Percentiles rank a stretch among this genome's conserved stretches.
phyloP scores from a whole-genome alignment of 2,797 vertebrate species.

The Basileuterus tristriatus region DNA sequence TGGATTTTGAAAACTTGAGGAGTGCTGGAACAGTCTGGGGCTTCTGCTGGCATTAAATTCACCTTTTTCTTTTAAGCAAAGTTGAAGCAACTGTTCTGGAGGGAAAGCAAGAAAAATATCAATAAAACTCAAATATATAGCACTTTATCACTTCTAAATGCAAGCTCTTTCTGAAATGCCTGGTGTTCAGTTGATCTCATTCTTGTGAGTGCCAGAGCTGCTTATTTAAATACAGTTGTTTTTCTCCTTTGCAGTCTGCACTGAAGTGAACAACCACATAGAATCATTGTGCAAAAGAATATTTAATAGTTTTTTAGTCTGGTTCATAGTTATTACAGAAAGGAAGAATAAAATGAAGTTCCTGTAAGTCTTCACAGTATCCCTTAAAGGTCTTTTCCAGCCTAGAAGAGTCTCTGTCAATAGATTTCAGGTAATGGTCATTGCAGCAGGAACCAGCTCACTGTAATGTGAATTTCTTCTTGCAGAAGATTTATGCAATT shows the following conservation, averaged over 20 bases:
- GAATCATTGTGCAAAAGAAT: background rate
- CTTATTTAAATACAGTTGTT: background rate
- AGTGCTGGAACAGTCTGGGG: background rate
- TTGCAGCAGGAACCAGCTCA: background rate
- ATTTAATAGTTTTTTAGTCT: background rate
- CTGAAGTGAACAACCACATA: background rate
- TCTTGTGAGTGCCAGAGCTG: background rate
- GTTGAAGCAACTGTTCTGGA: background rate
- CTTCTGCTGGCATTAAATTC: background rate
- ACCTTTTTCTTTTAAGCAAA: background rate
- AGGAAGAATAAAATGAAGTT: background rate
- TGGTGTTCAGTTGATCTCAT: background rate
- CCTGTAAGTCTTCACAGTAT: background rate
- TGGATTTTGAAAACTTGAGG: conserved; percentile 32
- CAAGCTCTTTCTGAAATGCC: background rate
- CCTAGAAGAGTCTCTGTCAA: background rate
- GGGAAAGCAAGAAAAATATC: background rate
- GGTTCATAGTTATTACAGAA: background rate
- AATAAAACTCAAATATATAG: background rate
- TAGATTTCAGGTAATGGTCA: background rate
- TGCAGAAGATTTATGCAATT: background rate
- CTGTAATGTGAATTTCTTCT: background rate
- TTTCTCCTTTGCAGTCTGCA: background rate
- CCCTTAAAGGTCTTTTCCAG: background rate
- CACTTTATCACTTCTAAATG: background rate